Evolutionary conservation across 1,140 invertebrate species (phyloP), one percentile per base, ranked within the genome.

Genomic region (Orchestia grillus): DNA sequence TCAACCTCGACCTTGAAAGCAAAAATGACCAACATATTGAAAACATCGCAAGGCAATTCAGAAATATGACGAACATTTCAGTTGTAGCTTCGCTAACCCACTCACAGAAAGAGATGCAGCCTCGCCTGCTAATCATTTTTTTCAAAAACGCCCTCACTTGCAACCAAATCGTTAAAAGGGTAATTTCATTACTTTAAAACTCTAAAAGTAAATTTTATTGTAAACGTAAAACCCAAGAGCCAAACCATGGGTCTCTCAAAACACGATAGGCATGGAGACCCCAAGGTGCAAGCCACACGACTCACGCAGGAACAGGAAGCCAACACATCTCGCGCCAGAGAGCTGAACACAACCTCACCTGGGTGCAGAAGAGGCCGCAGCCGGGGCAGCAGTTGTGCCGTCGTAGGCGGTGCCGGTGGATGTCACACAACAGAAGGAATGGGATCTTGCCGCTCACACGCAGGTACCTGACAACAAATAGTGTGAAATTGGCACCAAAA

Each of bases 341-440:
- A 8, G 19, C 47, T 53, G 28, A 77, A 1, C 62, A 77, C 11
- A 15, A 77, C 15, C 62, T 90, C 97, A 98, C 99, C 98, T 99
- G 99, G 47, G 99, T 98, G 97, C 99, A 99, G 97, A 99, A 99
- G 41, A 99, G 97, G 15, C 99, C 99, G 97, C 99, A 99, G 0
- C 98, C 98, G 0, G 99, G 98, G 97, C 99, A 99, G 97, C 99
- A 99, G 97, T 99, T 99, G 97, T 99, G 99, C 47, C 98, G 97
- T 16, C 98, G 97, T 45, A 99, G 97, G 96, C 99, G 98, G 97
- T 98, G 98, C 96, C 98, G 98, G 97, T 99, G 99, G 97, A 98
- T 98, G 87, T 98, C 98, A 97, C 99, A 99, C 0, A 99, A 97
- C n/a, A 99, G 98, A 97, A 98, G 98, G 97, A 98, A 99, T 53